phyloP scores from a whole-genome alignment of 2,888 invertebrate genomes.

The Temnothorax unifasciatus region DNA sequence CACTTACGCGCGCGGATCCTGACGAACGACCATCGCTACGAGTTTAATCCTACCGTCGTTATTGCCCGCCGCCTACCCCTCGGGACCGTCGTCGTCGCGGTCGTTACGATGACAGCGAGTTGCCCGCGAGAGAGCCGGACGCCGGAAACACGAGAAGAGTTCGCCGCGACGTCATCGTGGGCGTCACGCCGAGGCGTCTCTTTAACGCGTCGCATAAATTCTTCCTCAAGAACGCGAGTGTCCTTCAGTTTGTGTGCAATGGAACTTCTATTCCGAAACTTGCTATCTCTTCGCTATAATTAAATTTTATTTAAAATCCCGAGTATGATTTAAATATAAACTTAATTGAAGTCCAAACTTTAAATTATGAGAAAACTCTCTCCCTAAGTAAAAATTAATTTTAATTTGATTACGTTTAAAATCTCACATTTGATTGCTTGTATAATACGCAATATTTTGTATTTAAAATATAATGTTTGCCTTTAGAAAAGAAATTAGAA shows the following conservation, averaged over 20 bases:
- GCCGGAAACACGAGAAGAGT: slow-evolving; percentile 24
- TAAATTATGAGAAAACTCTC: neutral
- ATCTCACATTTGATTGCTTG: neutral
- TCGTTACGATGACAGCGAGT: slow-evolving; percentile 57
- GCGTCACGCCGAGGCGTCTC: slow-evolving; percentile 80
- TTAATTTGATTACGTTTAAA: neutral
- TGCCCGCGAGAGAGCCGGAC: slow-evolving; percentile 6
- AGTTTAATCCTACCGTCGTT: slow-evolving; percentile 68
- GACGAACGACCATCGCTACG: slow-evolving; percentile 70
- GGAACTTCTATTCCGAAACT: neutral
- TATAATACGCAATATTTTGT: neutral
- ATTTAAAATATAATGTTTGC: neutral
- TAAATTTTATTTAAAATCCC: slow-evolving; percentile 21
- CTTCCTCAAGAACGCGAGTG: slow-evolving; percentile 47
- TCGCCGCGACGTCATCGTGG: slow-evolving; percentile 70
- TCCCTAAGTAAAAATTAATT: neutral
- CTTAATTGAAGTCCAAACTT: neutral
- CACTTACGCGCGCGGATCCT: slow-evolving; percentile 68
- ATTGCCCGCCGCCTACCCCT: slow-evolving; percentile 52
- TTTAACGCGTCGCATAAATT: slow-evolving; percentile 82
- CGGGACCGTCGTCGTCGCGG: slow-evolving; percentile 48
- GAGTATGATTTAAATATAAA: neutral
- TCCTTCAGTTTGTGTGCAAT: neutral
- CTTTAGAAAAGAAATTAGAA: slow-evolving; percentile 20
- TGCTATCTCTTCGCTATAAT: neutral